phyloP scores from a whole-genome alignment of 2,888 invertebrate genomes.

The Apodemia mormo region DNA sequence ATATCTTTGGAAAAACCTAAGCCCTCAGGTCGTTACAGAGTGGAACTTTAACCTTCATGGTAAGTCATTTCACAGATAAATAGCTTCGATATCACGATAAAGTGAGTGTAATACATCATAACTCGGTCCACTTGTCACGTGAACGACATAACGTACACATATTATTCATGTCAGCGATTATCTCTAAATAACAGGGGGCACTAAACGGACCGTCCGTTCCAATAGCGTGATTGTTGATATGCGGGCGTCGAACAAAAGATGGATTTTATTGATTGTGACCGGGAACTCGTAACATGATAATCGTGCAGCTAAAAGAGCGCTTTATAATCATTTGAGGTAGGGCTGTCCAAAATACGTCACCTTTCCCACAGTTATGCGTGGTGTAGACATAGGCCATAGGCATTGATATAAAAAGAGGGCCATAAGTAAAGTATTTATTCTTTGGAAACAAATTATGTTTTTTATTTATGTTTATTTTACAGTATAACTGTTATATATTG shows the following conservation, averaged over 20 bases:
- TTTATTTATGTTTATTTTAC: too few species aligned
- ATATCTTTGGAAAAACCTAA: not conserved
- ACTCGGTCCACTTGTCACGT: conserved; percentile 39
- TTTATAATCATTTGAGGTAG: conserved; percentile 9
- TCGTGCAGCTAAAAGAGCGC: conserved; percentile 24
- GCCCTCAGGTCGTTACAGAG: not conserved
- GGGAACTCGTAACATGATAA: conserved; percentile 41
- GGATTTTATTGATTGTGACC: conserved; percentile 51
- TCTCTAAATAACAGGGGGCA: conserved; percentile 47
- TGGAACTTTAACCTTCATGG: not conserved
- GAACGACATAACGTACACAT: conserved; percentile 34
- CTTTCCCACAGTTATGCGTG: not conserved
- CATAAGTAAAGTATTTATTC: too few species aligned
- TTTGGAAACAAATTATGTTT: too few species aligned
- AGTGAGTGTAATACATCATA: conserved; percentile 35
- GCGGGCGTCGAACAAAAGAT: conserved; percentile 59
- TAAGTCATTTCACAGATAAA: conserved; percentile 17
- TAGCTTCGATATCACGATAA: conserved; percentile 22
- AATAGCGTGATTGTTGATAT: conserved; percentile 55
- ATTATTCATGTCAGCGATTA: conserved; percentile 42
- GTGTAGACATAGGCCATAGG: not conserved
- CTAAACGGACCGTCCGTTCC: conserved; percentile 46
- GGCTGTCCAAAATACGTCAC: not conserved
- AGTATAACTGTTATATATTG: too few species aligned
- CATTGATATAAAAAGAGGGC: too few species aligned